A percentile compares a stretch with the other conserved stretches of the same genome.
These are phyloP conservation scores for Galeopterus variegatus DNA, from an alignment of 2,113 vertebrate genomes.

Conservation along the genomic window DNA sequence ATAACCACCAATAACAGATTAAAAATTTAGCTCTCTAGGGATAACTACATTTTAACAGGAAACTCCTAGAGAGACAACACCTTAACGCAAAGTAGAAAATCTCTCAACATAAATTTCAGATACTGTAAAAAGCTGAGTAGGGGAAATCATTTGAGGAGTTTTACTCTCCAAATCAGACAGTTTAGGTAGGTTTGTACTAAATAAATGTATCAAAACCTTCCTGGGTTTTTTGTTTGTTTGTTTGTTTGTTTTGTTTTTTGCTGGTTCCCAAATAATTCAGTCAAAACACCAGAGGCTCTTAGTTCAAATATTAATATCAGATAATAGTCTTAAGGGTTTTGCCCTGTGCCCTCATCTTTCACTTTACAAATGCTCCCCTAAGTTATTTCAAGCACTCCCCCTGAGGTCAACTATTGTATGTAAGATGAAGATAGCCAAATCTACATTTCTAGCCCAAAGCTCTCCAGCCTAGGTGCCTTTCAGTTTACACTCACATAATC, in stretches of 20 bases:
- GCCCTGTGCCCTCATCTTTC: not conserved
- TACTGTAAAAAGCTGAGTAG: not conserved
- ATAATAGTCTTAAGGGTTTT: not conserved
- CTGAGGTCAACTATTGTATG: not conserved
- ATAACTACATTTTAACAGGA: constrained; percentile 2
- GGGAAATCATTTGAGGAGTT: not conserved
- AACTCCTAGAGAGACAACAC: not conserved
- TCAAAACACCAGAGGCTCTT: not conserved
- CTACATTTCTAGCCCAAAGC: not conserved
- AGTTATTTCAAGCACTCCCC: not conserved
- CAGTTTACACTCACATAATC: not conserved
- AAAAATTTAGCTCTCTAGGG: not conserved
- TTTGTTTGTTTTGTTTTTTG: not conserved
- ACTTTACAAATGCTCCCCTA: not conserved
- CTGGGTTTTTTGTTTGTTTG: no score
- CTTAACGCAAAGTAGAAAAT: not conserved
- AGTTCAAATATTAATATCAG: not conserved
- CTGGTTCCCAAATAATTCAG: not conserved
- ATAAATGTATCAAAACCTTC: not conserved
- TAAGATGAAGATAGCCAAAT: not conserved
- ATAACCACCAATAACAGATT: not conserved
- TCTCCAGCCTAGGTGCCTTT: not conserved
- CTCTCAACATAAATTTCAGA: not conserved
- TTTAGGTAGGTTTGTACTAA: not conserved
- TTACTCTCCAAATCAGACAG: constrained; percentile 44